Evolutionary conservation across 2,888 invertebrate genomes (phyloP), one percentile per base, ranked within the genome.

Genomic region (Nemurella pictetii): DNA sequence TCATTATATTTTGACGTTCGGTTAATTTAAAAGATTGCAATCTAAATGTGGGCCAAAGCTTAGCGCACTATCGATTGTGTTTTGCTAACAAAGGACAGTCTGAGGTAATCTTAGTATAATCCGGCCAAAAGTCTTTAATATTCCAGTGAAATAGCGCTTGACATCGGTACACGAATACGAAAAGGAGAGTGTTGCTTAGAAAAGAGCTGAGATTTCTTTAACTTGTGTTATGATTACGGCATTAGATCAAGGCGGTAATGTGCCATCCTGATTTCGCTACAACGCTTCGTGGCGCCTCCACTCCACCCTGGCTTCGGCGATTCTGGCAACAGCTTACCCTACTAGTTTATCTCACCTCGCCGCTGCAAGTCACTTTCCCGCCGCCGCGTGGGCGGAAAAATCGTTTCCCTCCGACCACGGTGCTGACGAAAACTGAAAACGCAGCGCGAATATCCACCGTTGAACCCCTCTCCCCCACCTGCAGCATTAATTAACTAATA

Each of bases 11-110:
- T 25, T 75, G 75, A 75, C 75, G 75, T 4, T 27, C 3, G 75
- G 75, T 75, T 75, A 75, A 75, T 75, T 75, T 75, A 26, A 75
- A 27, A 75, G 75, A 75, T 75, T 27, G 75, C 28, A 7, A 75
- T 75, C 75, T 7, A 15, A 20, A 12, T 15, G 55, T n/a, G n/a
- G n/a, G n/a, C n/a, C 55, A 7, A 12, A 55, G 55, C 20, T 12
- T 2, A 55, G 55, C 55, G 55, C 2, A 1, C 55, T 12, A 55
- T 55, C 55, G 55, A 55, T 55, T 55, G 55, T 55, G 55, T 55
- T 55, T 55, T 55, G 55, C 55, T 55, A 55, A 55, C 55, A 55
- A 55, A 55, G 20, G 15, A 20, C 55, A 55, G 15, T 55, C 55
- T 20, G 20, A 55, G 15, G 55, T 55, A 55, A 55, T 55, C 55